These are phyloP conservation scores for Heliornis fulica DNA, from an alignment of 2,113 vertebrate species.

Conservation along the genomic window DNA sequence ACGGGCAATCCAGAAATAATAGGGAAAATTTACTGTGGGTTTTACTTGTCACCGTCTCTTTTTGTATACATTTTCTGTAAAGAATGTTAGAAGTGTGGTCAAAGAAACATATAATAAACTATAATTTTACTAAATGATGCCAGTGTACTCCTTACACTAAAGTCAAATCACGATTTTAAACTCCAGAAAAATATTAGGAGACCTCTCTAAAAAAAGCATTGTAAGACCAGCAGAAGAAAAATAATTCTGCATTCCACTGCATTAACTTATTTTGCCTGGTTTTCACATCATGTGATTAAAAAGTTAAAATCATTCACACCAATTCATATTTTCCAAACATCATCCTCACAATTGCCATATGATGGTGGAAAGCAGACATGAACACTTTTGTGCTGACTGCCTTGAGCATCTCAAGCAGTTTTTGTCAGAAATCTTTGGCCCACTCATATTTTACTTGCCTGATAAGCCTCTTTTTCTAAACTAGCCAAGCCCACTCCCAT, in stretches of 20 bases:
- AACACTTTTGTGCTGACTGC: background rate
- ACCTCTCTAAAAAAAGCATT: background rate
- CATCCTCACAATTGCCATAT: background rate
- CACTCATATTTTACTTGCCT: background rate
- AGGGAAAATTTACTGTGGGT: background rate
- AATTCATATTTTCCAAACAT: background rate
- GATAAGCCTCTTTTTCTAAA: background rate
- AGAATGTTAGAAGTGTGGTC: background rate
- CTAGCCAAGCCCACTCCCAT: background rate
- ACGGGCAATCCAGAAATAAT: background rate
- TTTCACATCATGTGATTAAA: background rate
- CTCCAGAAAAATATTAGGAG: background rate
- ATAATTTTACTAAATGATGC: background rate
- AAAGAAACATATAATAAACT: background rate
- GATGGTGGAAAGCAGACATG: background rate
- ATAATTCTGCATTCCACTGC: background rate
- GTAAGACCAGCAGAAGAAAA: background rate
- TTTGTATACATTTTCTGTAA: background rate
- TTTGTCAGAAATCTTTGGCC: background rate
- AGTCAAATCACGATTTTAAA: background rate
- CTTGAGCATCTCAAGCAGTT: background rate
- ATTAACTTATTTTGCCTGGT: background rate
- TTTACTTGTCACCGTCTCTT: background rate
- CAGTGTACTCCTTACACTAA: background rate
- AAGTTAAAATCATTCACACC: background rate